Conservation (phyloP, 2,113 vertebrate species). For the Stomatorhinus ivindoensis region DNA sequence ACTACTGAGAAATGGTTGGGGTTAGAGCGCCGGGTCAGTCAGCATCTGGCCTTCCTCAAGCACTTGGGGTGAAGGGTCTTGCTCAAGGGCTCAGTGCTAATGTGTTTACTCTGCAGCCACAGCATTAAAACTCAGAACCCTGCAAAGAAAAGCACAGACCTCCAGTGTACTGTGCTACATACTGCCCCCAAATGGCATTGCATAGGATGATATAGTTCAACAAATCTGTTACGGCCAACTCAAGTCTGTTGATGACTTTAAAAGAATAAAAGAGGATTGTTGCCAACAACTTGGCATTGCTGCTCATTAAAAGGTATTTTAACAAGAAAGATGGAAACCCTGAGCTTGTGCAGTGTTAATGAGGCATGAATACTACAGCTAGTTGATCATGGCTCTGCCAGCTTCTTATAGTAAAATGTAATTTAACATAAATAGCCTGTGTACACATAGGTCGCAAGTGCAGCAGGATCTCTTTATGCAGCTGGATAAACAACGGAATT, state of each 20-base stretch:
- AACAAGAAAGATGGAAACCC: neutral
- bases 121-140: neutral
- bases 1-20: neutral
- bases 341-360: neutral
- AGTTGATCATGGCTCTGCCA: neutral
- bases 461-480: neutral
- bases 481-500: neutral
- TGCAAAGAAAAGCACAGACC: neutral
- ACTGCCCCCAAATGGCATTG: neutral
- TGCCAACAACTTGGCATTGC: neutral
- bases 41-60: neutral
- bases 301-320: neutral
- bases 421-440: neutral
- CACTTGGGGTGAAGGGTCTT: neutral
- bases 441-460: neutral
- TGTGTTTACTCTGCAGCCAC: neutral
- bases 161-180: neutral
- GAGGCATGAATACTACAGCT: neutral
- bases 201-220: neutral
- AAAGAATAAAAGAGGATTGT: neutral
- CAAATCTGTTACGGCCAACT: neutral
- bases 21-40: neutral
- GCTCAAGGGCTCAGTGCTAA: neutral
- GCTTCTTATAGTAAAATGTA: neutral
- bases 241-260: neutral